Evolutionary conservation across 1,140 invertebrate genomes (phyloP).

Genomic region (Reticulitermes speratus): DNA sequence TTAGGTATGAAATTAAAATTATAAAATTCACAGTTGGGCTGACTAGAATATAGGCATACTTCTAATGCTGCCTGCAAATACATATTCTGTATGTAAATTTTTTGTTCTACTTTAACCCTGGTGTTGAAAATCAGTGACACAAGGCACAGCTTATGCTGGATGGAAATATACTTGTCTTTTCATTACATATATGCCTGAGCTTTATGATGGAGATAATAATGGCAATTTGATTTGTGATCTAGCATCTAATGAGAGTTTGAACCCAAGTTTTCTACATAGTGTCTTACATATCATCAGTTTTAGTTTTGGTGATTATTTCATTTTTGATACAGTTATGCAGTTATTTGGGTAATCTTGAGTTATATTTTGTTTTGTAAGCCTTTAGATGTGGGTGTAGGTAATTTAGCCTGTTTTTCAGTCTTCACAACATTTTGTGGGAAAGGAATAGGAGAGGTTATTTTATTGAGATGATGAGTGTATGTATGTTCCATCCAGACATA

Average conservation of each 20-base stretch:
- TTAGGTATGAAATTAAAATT: neutral
- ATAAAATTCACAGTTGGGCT: no score
- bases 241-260: neutral
- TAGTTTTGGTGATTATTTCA: neutral
- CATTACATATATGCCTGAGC: neutral
- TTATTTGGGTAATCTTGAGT: neutral
- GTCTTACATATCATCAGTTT: neutral
- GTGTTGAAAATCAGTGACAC: neutral
- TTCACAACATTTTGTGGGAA: neutral
- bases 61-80: neutral
- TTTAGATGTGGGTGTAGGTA: neutral
- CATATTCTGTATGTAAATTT: neutral
- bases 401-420: neutral
- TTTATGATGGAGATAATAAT: neutral
- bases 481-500: slow-evolving; percentile 1
- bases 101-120: neutral
- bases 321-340: neutral
- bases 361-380: neutral
- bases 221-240: neutral
- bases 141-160: neutral
- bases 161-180: neutral
- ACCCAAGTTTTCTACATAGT: neutral
- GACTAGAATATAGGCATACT: no score
- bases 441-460: no score
- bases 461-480: neutral